Conservation (phyloP, 1,140 invertebrate genomes). For the Carposina sasakii region DNA sequence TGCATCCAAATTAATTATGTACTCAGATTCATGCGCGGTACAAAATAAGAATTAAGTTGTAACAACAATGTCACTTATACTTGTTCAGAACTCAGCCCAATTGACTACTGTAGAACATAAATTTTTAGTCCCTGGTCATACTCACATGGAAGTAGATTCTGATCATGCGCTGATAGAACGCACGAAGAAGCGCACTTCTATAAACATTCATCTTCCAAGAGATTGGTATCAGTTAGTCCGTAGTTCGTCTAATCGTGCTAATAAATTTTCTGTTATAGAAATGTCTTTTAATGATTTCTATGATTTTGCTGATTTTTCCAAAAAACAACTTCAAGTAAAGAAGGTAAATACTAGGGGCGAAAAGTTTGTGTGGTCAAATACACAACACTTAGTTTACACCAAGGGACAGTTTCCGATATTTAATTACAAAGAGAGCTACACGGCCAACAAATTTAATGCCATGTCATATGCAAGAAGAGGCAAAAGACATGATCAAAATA, state of each 20-base stretch:
- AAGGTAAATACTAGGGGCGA: background rate
- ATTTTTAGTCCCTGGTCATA: conserved; percentile 44
- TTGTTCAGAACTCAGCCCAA: conserved; percentile 10
- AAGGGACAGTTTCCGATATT: background rate
- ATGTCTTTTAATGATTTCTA: background rate
- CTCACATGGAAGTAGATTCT: conserved; percentile 38
- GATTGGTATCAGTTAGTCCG: conserved; percentile 22
- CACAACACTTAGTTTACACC: no score
- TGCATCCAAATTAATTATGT: conserved; percentile 5
- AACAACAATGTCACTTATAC: background rate
- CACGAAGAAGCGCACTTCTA: conserved; percentile 25
- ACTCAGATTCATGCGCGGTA: background rate
- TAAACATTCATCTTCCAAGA: conserved; percentile 23
- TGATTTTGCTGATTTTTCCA: background rate
- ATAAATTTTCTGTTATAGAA: background rate
- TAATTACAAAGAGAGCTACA: background rate
- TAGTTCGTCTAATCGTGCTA: background rate
- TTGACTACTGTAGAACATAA: conserved; percentile 39
- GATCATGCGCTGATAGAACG: conserved; percentile 40
- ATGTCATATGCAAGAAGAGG: background rate
- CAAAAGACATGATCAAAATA: no score
- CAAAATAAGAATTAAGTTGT: background rate
- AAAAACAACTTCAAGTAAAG: background rate
- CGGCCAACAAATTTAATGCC: background rate
- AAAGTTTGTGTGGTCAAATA: background rate